Evolutionary conservation across 2,888 invertebrate genomes (phyloP).

Genomic region (Mongoloraphidia duomilia): DNA sequence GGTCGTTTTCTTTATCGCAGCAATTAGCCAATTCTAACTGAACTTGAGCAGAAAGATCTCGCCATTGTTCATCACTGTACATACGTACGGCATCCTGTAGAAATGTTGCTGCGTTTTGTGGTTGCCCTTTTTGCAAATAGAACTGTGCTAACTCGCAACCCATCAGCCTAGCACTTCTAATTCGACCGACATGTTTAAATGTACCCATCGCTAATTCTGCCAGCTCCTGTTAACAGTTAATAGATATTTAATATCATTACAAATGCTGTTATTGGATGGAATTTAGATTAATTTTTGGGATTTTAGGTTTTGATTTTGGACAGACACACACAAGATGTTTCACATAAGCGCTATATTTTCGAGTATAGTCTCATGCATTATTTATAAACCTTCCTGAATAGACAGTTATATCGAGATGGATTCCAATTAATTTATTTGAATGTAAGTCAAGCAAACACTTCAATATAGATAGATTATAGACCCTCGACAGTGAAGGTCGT

Average conservation of each 20-base stretch:
- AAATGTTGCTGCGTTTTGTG: slow-evolving; percentile 80
- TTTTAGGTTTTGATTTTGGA: too few species aligned
- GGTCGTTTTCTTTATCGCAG: slow-evolving; percentile 66
- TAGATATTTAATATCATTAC: background rate
- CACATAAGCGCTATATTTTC: too few species aligned
- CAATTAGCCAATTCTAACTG: slow-evolving; percentile 73
- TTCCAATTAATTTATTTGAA: too few species aligned
- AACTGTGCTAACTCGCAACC: slow-evolving; percentile 83
- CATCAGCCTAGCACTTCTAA: slow-evolving; percentile 73
- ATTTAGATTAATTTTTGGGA: too few species aligned
- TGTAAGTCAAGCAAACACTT: too few species aligned
- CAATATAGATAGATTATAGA: too few species aligned
- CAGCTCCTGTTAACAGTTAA: slow-evolving; percentile 42
- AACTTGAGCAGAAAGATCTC: slow-evolving; percentile 65
- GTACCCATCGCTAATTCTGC: slow-evolving; percentile 93
- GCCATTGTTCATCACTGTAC: slow-evolving; percentile 81
- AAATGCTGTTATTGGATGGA: too few species aligned
- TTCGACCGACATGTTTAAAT: slow-evolving; percentile 75
- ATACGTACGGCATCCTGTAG: slow-evolving; percentile 74
- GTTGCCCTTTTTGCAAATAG: slow-evolving; percentile 73
- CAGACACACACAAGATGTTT: too few species aligned
- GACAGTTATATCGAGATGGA: too few species aligned
- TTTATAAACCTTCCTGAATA: too few species aligned
- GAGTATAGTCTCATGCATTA: too few species aligned
- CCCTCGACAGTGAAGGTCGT: too few species aligned